Base-by-base conservation (phyloP, 2,888 invertebrate species). In the Parasteatoda lunata region DNA sequence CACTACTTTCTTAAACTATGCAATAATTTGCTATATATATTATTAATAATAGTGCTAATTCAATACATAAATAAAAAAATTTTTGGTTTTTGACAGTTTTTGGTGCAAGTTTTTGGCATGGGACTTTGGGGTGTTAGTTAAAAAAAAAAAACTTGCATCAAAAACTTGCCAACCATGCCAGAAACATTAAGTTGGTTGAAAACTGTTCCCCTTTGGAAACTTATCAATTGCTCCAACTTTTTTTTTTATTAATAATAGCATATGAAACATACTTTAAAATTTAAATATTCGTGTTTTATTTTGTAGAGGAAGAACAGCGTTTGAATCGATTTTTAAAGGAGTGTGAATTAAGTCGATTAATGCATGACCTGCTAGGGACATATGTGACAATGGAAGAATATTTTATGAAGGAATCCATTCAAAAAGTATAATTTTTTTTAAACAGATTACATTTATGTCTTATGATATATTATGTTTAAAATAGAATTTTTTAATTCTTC, bases 301-400 rank as follows among this genome's bases (percentile, higher is more conserved):
- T 59, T 59, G 7, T 51, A 85, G 88, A 85, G 8, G 77, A 90
- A 88, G 51, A 90, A 11, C 72, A 80, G 6, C 90, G 90, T 54
- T 89, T 95, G 59, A 95, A 96, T 89, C 92, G 93, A 5, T 59
- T 96, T 78, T 93, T 97, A 45, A 94, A 94, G 52, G 94, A 95
- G 86, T 96, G 96, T 88, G 92, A 92, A 89, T 90, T 93, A 65
- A 92, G 91, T 89, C 90, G 91, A 11, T 77, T 91, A 69, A 91
- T 93, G 91, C 92, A 94, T 91, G 93, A 94, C 86, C 89, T 94
- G 54, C 93, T 99, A 1, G 96, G 97, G 64, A 95, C 95, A 88
- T 99, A 99, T 92, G 94, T 99, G 78, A 94, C 96, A 45, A 93
- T 99, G 90, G 99, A 99, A 92, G 96, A 97, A 91, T 98, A 96